Evolutionary conservation across 2,797 vertebrate genomes (phyloP), one percentile per base, ranked within the genome.

Genomic region (Hydrocynus forskahlii): DNA sequence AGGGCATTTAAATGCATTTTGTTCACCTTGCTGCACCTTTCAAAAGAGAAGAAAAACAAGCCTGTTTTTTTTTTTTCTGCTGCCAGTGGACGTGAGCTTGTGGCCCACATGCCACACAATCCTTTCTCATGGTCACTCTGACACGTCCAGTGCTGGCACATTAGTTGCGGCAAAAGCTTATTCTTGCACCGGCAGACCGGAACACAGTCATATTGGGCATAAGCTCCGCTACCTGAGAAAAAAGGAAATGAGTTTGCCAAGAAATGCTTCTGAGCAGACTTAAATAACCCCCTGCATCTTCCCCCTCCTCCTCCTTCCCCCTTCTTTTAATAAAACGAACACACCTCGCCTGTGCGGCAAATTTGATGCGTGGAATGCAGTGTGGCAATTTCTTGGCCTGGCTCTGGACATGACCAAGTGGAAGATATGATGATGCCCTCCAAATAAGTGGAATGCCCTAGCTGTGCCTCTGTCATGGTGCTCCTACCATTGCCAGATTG

Each of bases 241-340:
- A 45, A 70, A 80, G 85, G 80, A 75, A 82, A 81, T 78, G 69
- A 66, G 45, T 63, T 74, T 62, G 81, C 82, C 84, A 87, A 87
- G 82, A 82, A 69, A 72, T 23, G 12, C 66, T 72, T 73, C 71
- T 80, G 75, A 75, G 68, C 35, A 64, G 67, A 76, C 81, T 77
- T 82, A 74, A 85, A 83, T 88, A 88, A 87, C 87, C 77, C 60
- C 72, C 70, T 40, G 66, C 45, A 21, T 63, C 69, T 25, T 38
- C 23, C 10, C n/a, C 55, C 25, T 43, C 52, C 74, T 40, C 25
- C 68, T 52, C 73, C 35, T 16, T 21, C 69, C 64, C 50, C 78
- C 45, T 10, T 21, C 29, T 75, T 87, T 85, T 87, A 88, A 86
- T 88, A 86, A 88, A 85, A 80, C 59, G 13, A 87, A 80, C 83